Evolutionary conservation across 2,888 invertebrate genomes (phyloP).

Genomic region (Caenorhabditis sp.): DNA sequence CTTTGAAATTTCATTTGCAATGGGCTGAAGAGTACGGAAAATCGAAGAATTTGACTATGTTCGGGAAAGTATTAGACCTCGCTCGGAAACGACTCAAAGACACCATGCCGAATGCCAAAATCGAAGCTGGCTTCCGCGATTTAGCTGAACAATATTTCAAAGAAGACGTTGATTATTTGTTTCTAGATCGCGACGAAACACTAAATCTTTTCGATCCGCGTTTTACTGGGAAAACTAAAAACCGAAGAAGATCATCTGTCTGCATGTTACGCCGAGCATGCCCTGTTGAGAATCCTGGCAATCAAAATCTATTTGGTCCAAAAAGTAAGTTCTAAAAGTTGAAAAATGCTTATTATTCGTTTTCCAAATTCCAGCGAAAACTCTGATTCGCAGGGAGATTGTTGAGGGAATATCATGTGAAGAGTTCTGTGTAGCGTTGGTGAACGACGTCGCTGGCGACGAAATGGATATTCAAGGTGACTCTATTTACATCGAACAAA

Average conservation of each 20-base stretch:
- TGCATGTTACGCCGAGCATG: conserved; percentile 12
- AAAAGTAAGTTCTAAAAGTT: conserved; percentile 12
- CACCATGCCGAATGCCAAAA: not conserved
- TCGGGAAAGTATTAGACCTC: not conserved
- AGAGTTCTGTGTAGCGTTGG: conserved; percentile 33
- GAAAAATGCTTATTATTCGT: not conserved
- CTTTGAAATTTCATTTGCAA: conserved; percentile 43
- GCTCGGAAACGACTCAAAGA: not conserved
- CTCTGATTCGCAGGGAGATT: not conserved
- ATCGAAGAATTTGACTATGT: conserved; percentile 10
- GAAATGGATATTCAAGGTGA: conserved; percentile 14
- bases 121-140: conserved; percentile 7
- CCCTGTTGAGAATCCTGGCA: conserved; percentile 1
- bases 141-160: conserved; percentile 30
- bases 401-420: no score
- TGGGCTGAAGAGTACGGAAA: conserved; percentile 49
- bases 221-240: not conserved
- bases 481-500: not conserved
- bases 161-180: conserved; percentile 10
- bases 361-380: not conserved
- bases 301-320: conserved; percentile 13
- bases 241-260: conserved; percentile 26
- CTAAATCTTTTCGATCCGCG: conserved; percentile 14
- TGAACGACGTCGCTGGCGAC: conserved; percentile 22
- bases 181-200: conserved; percentile 24